Base-by-base conservation (phyloP, 1,140 invertebrate genomes). In the Phthorimaea operculella region DNA sequence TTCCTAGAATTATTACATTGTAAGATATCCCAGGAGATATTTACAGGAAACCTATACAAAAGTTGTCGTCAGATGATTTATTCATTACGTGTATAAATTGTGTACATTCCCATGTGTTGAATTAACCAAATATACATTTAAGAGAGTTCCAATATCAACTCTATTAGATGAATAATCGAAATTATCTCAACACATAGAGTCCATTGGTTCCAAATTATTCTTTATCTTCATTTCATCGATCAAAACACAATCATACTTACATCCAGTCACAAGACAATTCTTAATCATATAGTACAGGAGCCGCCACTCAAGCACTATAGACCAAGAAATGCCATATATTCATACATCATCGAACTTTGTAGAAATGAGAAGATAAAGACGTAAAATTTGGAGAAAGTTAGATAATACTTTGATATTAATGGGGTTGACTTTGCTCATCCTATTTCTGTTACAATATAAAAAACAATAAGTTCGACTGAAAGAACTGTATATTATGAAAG, bases 271-370 rank as follows among this genome's bases (percentile, higher is more conserved):
- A 28, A 28, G 21, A 9, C n/a, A 39, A 10, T n/a, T 39, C 36
- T 1, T 39, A 9, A n/a, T n/a, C 36, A 39, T 39, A 12, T 39
- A 39, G 36, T 12, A 39, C 36, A 39, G n/a, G 64, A 75, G 76
- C 77, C 76, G 77, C 75, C 77, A 78, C 76, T 75, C 63, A 62
- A 51, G 45, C n/a, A 64, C 58, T 63, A 75, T 63, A 74, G 44
- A 36, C 52, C 55, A 63, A 33, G 33, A 57, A 56, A 56, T 17
- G 16, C 45, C 42, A 52, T 17, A 15, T 58, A 58, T 42, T 39
- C 64, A 60, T 67, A 28, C 66, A 33, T 17, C 68, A 54, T 58
- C 50, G 66, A 70, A 49, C 33, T 14, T 36, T 56, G 58, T 66
- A 55, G 59, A 42, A 51, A 63, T 4, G 36, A 42, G 52, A 63